Percentiles rank a stretch among this genome's conserved stretches.
Conservation (phyloP, 2,888 invertebrate species). For the Pteria penguin region DNA sequence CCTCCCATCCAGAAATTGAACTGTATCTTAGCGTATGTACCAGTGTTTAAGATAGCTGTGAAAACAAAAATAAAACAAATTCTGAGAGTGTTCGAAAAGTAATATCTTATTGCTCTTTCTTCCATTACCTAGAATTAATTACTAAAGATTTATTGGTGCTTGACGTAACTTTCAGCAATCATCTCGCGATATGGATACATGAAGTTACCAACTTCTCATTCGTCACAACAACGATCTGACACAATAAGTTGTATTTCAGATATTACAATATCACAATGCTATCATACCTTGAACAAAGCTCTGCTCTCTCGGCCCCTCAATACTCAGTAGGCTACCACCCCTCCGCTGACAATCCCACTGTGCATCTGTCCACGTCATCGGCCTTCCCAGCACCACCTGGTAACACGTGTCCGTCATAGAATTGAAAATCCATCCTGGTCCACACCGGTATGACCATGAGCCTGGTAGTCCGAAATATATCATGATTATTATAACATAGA, state of each 20-base stretch:
- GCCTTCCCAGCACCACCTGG: conserved; percentile 54
- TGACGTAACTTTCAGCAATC: no score
- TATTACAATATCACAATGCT: no score
- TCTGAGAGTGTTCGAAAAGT: no score
- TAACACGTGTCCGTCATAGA: conserved; percentile 60
- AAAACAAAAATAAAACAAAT: conserved; percentile 5
- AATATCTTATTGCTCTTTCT: no score
- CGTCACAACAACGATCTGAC: no score
- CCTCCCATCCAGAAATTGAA: conserved; percentile 69
- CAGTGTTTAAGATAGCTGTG: conserved; percentile 56
- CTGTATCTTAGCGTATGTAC: conserved; percentile 51
- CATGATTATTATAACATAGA: no score
- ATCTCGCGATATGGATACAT: no score
- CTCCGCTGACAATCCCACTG: conserved; percentile 56
- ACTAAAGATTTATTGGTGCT: no score
- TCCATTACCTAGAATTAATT: no score
- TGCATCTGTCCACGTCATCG: conserved; percentile 60
- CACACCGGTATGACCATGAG: conserved; percentile 58
- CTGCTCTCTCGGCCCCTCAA: conserved; percentile 63
- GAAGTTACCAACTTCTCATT: no score
- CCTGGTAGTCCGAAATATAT: conserved; percentile 41
- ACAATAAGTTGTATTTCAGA: no score
- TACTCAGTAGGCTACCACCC: conserved; percentile 58
- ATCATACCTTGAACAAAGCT: conserved; percentile 60
- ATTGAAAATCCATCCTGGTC: conserved; percentile 62